Conservation (phyloP, 2,113 vertebrate species). For the Engystomops pustulosus region DNA sequence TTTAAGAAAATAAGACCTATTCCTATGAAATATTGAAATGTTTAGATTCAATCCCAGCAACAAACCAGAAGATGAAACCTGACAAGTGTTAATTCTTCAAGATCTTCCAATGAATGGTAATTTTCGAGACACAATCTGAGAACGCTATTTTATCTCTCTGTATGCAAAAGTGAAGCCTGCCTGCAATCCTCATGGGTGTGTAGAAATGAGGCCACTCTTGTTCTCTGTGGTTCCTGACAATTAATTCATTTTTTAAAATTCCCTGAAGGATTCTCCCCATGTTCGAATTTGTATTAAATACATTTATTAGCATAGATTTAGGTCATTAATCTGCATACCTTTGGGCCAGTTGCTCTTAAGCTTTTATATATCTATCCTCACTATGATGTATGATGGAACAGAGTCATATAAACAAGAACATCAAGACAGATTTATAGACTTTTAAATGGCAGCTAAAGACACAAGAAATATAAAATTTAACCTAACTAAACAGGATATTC, state of each 20-base stretch:
- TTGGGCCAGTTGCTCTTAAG: conserved; percentile 1
- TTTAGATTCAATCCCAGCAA: neutral
- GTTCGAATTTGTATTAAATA: conserved; percentile 56
- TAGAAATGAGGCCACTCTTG: conserved; percentile 51
- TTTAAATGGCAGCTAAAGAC: neutral
- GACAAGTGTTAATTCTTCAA: conserved; percentile 30
- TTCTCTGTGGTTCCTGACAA: conserved; percentile 52
- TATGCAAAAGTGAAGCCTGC: conserved; percentile 26
- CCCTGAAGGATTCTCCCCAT: conserved; percentile 35
- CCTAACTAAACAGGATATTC: too few relatives aligned
- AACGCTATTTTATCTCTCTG: neutral
- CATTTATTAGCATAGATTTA: conserved; percentile 59
- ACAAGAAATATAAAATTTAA: too few relatives aligned
- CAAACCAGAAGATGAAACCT: neutral
- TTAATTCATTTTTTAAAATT: conserved; percentile 56
- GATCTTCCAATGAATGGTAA: neutral
- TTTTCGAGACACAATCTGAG: conserved; percentile 3
- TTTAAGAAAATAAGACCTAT: too few relatives aligned
- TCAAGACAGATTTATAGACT: neutral
- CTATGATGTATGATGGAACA: neutral
- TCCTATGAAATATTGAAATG: neutral
- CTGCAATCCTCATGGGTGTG: conserved; percentile 30
- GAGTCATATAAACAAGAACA: neutral
- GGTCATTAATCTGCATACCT: conserved; percentile 57
- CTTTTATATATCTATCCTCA: neutral